Evolutionary conservation across 1,140 invertebrate genomes (phyloP), one percentile per base, ranked within the genome.

Genomic region (Lepidurus arcticus): DNA sequence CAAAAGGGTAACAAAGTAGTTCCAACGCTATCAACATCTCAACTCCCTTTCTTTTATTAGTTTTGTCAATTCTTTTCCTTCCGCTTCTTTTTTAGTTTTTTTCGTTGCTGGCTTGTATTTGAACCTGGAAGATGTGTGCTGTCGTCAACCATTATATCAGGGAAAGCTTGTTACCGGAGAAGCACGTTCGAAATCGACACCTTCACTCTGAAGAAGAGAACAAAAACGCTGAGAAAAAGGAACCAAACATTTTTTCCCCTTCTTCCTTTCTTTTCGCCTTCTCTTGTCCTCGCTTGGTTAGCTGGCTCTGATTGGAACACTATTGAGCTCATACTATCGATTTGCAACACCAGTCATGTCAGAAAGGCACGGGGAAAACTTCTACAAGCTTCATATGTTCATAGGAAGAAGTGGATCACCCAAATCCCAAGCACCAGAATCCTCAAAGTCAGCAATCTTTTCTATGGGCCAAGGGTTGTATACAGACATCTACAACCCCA

Each of bases 101-200:
- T 5, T 65, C 7, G 16, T 21, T 65, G 53, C 21, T 21, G 16
- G 16, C 53, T 65, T 65, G 16, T n/a, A 7, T 65, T 21, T 65
- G 16, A 21, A 21, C 53, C 53, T 34, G 21, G 53, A 65, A 47
- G 53, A 65, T 65, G 21, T 65, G 34, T 34, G 34, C 34, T 4
- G n/a, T 65, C 53, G 4, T 65, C n/a, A 65, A 65, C 53, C 53
- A 65, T 65, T 65, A 65, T 21, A 7, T 16, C 53, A 6, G 21
- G 21, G 53, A 65, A 65, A 65, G 53, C 53, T 65, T 65, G 53
- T 65, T 65, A 65, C 21, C 53, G 8, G 53, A 65, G 53, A 65
- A 65, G 53, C 53, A 65, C 53, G 53, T 65, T 21, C 53, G 53
- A 65, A 65, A 65, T 13, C 21, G 53, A 65, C 53, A 65, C 53